Percentiles rank a stretch among this genome's conserved stretches.
Conservation (phyloP, 2,797 vertebrate species). For the Garrulus glandarius region DNA sequence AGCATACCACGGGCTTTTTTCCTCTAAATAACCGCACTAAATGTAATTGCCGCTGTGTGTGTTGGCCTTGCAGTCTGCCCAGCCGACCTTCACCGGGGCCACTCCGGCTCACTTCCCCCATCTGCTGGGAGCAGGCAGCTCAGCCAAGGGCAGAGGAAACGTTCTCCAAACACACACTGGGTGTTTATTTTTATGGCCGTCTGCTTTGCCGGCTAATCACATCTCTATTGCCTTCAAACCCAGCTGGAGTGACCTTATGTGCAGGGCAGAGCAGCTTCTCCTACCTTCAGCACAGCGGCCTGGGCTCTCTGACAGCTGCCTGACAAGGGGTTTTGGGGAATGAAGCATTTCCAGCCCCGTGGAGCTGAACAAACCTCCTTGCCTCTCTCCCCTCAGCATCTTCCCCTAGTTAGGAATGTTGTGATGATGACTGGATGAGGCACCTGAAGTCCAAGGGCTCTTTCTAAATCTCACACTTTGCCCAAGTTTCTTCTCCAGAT, state of each 20-base stretch:
- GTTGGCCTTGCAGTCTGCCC: not conserved
- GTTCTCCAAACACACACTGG: not conserved
- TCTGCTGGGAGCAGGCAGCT: not conserved
- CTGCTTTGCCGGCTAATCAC: not conserved
- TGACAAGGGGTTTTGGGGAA: not conserved
- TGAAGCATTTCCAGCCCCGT: not conserved
- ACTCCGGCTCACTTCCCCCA: not conserved
- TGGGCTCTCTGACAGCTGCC: not conserved
- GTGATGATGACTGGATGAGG: not conserved
- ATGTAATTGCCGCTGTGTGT: too few relatives aligned
- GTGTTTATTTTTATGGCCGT: not conserved
- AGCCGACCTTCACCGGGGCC: not conserved
- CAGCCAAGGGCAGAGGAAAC: not conserved
- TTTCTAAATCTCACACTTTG: not conserved
- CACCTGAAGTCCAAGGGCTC: not conserved
- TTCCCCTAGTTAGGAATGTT: not conserved
- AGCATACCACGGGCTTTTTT: fast-evolving
- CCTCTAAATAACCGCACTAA: not conserved
- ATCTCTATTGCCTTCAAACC: not conserved
- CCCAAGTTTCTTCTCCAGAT: not conserved
- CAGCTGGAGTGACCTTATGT: not conserved
- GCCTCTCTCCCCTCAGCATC: not conserved
- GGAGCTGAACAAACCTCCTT: not conserved
- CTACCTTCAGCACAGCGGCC: not conserved
- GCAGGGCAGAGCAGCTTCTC: not conserved